These are phyloP conservation scores for Eupithecia vulgata DNA, from an alignment of 2,888 invertebrate genomes.

Conservation along the genomic window DNA sequence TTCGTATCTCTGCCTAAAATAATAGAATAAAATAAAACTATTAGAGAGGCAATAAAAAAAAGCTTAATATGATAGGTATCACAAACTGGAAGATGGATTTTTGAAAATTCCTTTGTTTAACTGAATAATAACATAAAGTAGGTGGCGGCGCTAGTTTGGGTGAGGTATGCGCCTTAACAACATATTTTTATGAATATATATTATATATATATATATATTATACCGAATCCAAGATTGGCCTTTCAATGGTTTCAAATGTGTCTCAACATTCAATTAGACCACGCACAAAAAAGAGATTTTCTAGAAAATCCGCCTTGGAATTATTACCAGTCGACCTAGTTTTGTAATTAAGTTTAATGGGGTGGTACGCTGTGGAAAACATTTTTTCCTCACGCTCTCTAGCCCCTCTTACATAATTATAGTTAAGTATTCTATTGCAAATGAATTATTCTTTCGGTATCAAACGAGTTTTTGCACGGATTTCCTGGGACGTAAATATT, in stretches of 20 bases:
- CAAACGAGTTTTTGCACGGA: conserved; percentile 17
- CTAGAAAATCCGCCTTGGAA: conserved; percentile 43
- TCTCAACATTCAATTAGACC: conserved; percentile 36
- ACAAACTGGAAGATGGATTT: too few species aligned
- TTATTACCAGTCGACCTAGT: conserved; percentile 47
- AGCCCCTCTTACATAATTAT: conserved; percentile 26
- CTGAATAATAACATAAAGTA: too few species aligned
- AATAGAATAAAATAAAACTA: too few species aligned
- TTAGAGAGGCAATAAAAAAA: too few species aligned
- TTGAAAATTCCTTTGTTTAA: too few species aligned
- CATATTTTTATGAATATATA: too few species aligned
- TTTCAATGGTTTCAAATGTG: conserved; percentile 35
- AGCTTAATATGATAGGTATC: too few species aligned
- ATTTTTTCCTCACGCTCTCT: conserved; percentile 37
- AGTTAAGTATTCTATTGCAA: conserved; percentile 21
- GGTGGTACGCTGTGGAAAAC: conserved; percentile 39
- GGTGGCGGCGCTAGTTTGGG: too few species aligned
- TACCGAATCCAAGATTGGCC: conserved; percentile 14
- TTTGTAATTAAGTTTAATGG: conserved; percentile 47
- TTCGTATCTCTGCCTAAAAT: too few species aligned
- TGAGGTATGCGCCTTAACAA: too few species aligned
- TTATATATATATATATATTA: too few species aligned
- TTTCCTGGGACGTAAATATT: conserved; percentile 16
- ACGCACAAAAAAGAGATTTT: conserved; percentile 38
- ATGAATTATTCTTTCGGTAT: conserved; percentile 23